Base-by-base conservation (phyloP, 2,113 vertebrate species). In the Rousettus leschenaultii region DNA sequence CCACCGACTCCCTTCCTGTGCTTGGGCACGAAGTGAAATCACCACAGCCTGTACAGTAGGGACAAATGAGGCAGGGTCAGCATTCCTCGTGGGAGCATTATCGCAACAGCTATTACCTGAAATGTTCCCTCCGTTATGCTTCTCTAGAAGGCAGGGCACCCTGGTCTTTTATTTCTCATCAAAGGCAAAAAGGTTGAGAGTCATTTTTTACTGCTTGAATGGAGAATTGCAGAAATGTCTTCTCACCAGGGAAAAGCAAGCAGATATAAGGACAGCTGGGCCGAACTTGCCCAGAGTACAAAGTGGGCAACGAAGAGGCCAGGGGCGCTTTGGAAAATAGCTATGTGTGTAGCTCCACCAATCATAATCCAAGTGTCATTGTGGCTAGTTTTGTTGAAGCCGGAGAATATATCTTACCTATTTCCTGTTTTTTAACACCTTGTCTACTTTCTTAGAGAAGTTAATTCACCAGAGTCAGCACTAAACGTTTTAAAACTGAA, bases 111-210 rank as follows among this genome's bases (percentile, higher is more conserved):
- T 92, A 45, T 97, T 97, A 96, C 95, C 97, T 94, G 87, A 94
- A 92, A 96, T 94, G 90, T 82, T 95, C 79, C 40, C 93, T 98
- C 79, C 14, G 12, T 61, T 85, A 79, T 80, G 55, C 86, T 30
- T 91, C 90, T 97, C 90, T 77, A 73, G 91, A 97, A 97, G 85
- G 55, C 95, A 94, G 73, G 66, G 96, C 21, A 21, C 35, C 93
- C 48, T 96, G 97, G 97, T 96, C 97, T 98, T 97, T 98, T 70
- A 94, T 98, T 98, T 97, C 89, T 88, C 95, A 80, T 96, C 92
- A 93, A 16, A 97, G 66, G 91, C 84, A n/a, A 94, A 77, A 96
- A 85, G 95, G 94, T 90, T 78, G 86, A 97, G 95, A 98, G 95
- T 59, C 87, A 86, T 35, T 97, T 68, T 94, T 96, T 95, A 14